Percentiles rank a stretch among this genome's conserved stretches.
Evolutionary conservation across 2,113 vertebrate genomes (phyloP).

Genomic region (Pelobates fuscus): DNA sequence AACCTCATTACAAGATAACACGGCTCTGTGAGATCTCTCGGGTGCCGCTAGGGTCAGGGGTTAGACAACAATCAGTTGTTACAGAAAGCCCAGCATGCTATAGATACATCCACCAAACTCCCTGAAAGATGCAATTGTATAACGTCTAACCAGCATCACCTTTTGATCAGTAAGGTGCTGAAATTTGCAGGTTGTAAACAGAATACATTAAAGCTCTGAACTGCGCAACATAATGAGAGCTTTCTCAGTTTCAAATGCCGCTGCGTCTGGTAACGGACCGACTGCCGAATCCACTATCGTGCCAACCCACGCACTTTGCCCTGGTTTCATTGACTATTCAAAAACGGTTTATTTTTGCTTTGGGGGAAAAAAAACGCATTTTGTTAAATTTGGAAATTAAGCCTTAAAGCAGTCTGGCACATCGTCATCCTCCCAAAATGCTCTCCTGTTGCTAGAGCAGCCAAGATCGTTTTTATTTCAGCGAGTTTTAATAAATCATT

Average conservation of each 20-base stretch:
- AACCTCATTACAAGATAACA: conserved; percentile 79
- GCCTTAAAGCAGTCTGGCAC: too few relatives aligned
- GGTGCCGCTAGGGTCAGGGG: conserved; percentile 67
- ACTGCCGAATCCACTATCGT: neutral
- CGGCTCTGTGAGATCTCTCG: conserved; percentile 72
- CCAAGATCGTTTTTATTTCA: too few relatives aligned
- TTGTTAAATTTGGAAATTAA: too few relatives aligned
- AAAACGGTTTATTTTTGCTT: neutral
- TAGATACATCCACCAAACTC: neutral
- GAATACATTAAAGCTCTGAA: conserved; percentile 5
- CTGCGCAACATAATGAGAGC: conserved; percentile 4
- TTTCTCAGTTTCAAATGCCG: conserved; percentile 13
- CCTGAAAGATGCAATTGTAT: conserved; percentile 12
- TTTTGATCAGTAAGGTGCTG: conserved; percentile 11
- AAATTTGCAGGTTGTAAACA: conserved; percentile 2
- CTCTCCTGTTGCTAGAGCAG: too few relatives aligned
- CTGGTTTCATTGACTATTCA: neutral
- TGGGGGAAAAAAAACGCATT: neutral
- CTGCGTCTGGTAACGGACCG: too few relatives aligned
- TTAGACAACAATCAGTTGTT: conserved; percentile 52
- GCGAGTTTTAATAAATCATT: too few relatives aligned
- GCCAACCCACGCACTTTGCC: neutral
- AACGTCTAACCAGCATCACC: neutral
- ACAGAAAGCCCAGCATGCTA: neutral
- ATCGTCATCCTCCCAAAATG: too few relatives aligned